Conservation (phyloP, 2,113 vertebrate species). For the Platichthys flesus region DNA sequence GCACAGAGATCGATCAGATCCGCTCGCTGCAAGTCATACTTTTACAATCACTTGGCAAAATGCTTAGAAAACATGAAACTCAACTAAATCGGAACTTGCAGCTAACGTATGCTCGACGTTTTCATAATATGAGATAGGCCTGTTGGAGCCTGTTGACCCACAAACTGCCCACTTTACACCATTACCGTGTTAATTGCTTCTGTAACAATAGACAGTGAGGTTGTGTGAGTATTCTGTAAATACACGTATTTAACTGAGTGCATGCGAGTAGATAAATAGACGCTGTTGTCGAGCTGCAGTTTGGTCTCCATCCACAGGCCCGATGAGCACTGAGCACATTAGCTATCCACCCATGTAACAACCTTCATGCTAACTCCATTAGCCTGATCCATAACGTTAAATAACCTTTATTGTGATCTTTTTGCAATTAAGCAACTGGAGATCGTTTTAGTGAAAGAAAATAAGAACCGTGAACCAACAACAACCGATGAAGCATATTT, state of each 20-base stretch:
- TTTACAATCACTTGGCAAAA: too few species aligned
- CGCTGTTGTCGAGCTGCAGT: too few species aligned
- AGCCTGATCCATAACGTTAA: rapidly evolving
- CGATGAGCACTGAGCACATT: neutral
- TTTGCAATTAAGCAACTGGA: rapidly evolving
- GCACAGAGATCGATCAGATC: too few species aligned
- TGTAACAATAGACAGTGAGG: too few species aligned
- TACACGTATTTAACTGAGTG: too few species aligned
- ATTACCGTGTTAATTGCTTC: too few species aligned
- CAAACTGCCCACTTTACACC: neutral
- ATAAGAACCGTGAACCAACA: rapidly evolving
- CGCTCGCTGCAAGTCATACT: too few species aligned
- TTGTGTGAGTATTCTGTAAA: too few species aligned
- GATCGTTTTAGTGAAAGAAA: neutral
- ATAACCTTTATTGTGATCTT: too few species aligned
- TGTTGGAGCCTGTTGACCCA: neutral
- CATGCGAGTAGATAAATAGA: too few species aligned
- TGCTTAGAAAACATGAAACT: too few species aligned
- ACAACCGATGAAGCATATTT: neutral
- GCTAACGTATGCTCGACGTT: neutral
- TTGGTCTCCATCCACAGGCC: neutral
- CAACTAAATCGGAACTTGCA: too few species aligned
- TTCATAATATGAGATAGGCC: neutral
- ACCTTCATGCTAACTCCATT: neutral
- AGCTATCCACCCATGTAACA: neutral